Evolutionary conservation across 2,113 vertebrate species (phyloP).

Genomic region (Pedionomus torquatus): DNA sequence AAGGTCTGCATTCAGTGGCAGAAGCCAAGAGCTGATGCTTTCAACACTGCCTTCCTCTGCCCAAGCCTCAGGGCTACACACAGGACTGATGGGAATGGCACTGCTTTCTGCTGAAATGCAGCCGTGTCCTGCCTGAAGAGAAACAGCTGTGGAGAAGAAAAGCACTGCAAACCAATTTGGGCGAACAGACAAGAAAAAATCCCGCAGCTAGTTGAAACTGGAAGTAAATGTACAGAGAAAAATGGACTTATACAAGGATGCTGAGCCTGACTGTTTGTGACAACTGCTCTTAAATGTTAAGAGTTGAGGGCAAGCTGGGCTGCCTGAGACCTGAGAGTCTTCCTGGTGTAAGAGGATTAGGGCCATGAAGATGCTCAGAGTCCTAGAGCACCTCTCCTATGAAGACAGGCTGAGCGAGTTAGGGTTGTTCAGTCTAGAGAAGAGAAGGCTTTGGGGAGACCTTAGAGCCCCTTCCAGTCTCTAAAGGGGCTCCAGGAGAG

Average conservation of each 20-base stretch:
- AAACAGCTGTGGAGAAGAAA: slow-evolving; percentile 6
- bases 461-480: too few relatives aligned
- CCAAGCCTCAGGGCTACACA: rapidly evolving
- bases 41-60: not conserved
- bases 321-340: not conserved
- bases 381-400: too few relatives aligned
- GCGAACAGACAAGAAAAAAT: not conserved
- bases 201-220: not conserved
- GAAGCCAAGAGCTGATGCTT: not conserved
- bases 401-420: too few relatives aligned
- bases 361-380: too few relatives aligned
- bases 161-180: not conserved
- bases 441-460: too few relatives aligned
- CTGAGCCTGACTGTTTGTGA: not conserved
- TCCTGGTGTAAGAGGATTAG: not conserved
- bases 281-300: not conserved
- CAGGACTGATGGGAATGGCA: rapidly evolving
- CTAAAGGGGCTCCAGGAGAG: too few relatives aligned
- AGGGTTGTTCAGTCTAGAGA: too few relatives aligned
- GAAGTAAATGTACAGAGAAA: not conserved
- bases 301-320: not conserved
- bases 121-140: not conserved
- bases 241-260: not conserved
- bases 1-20: not conserved
- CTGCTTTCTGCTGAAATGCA: not conserved